Conservation (phyloP, 1,140 invertebrate species). For the Drosophila sproati region DNA sequence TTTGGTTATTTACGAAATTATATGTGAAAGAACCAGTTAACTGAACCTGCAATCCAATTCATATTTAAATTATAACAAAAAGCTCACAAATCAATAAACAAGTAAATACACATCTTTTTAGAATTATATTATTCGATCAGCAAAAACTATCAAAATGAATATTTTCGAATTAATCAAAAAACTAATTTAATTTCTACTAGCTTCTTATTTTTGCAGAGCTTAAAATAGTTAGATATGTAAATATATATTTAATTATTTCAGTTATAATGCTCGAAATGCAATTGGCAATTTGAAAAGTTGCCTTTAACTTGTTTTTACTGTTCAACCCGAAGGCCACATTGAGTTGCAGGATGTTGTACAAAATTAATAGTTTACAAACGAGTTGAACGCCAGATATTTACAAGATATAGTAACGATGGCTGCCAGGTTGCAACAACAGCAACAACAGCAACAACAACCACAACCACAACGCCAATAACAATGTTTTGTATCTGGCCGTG, state of each 20-base stretch:
- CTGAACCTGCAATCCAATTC: no score
- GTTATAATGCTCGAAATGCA: conserved; percentile 2
- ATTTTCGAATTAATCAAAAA: no score
- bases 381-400: conserved; percentile 76
- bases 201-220: no score
- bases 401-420: conserved; percentile 66
- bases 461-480: background rate
- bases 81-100: no score
- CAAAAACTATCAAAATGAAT: no score
- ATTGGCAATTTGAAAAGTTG: conserved; percentile 32
- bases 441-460: conserved; percentile 24
- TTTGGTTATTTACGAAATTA: background rate
- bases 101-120: no score
- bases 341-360: conserved; percentile 75
- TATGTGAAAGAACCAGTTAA: background rate
- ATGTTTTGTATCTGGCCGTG: conserved; percentile 14
- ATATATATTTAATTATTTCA: background rate
- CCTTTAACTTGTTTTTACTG: conserved; percentile 37
- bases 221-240: background rate
- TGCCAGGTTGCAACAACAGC: conserved; percentile 34
- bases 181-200: no score
- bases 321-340: conserved; percentile 71
- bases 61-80: no score
- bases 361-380: conserved; percentile 82
- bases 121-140: no score